Conservation (phyloP, 2,797 vertebrate genomes). For the Heteromormyrus szaboi region DNA sequence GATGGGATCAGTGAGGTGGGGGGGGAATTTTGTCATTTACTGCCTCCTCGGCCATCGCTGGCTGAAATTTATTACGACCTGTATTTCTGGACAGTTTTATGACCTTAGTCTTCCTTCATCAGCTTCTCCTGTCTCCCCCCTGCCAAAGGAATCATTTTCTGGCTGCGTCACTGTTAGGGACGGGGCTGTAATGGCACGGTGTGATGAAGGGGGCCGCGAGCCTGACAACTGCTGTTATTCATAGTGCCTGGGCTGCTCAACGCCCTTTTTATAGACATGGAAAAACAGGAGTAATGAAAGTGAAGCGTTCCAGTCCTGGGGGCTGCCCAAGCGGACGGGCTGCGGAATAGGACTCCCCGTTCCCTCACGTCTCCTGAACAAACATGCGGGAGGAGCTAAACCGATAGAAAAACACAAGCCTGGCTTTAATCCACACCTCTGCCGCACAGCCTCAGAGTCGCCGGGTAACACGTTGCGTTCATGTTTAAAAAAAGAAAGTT, state of each 20-base stretch:
- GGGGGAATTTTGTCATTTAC: not conserved
- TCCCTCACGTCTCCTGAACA: not conserved
- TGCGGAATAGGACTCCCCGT: not conserved
- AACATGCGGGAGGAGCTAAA: not conserved
- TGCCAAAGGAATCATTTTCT: not conserved
- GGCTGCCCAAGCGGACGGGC: not conserved
- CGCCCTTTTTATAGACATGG: constrained; percentile 15
- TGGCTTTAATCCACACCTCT: not conserved
- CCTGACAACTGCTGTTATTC: constrained; percentile 12
- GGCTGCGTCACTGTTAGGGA: not conserved
- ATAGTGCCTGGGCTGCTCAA: not conserved
- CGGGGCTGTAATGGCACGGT: not conserved
- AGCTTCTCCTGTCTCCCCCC: not conserved
- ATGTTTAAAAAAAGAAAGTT: not conserved
- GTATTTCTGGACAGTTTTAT: not conserved
- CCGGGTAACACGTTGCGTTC: not conserved
- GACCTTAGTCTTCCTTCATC: not conserved
- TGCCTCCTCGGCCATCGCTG: not conserved
- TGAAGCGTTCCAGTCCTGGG: not conserved
- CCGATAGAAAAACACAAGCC: not conserved
- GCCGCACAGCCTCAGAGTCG: not conserved
- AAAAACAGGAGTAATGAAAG: constrained; percentile 16
- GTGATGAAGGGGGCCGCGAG: not conserved
- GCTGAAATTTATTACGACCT: not conserved
- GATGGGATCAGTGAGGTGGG: not conserved